phyloP scores from a whole-genome alignment of 2,888 invertebrate species.

The Linyphia triangularis region DNA sequence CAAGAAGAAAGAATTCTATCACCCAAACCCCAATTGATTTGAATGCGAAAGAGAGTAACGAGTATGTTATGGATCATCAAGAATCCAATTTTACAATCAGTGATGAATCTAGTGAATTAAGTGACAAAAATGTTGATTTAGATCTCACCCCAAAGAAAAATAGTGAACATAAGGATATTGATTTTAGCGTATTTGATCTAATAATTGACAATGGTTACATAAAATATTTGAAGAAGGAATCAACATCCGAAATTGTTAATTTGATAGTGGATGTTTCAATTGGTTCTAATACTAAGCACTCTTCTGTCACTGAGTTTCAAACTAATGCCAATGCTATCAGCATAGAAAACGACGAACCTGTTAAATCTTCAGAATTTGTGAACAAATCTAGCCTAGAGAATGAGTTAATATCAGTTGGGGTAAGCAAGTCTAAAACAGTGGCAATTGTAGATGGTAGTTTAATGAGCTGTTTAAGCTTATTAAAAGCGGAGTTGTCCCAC shows the following conservation, averaged over 20 bases:
- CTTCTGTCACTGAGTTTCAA: neutral
- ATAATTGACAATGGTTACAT: too few relatives aligned
- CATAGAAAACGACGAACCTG: neutral
- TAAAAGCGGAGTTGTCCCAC: neutral
- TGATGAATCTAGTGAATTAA: too few relatives aligned
- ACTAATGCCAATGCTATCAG: neutral
- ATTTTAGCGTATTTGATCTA: too few relatives aligned
- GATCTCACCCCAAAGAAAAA: too few relatives aligned
- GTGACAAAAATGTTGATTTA: too few relatives aligned
- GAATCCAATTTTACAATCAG: too few relatives aligned
- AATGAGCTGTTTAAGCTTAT: neutral
- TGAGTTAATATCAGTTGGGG: neutral
- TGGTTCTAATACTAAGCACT: too few relatives aligned
- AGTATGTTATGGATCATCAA: too few relatives aligned
- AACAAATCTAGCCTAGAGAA: neutral
- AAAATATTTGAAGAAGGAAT: neutral
- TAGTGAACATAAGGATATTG: too few relatives aligned
- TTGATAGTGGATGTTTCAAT: neutral
- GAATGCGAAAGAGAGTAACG: too few relatives aligned
- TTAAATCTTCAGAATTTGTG: neutral
- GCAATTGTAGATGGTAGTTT: neutral
- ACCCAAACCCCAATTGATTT: too few relatives aligned
- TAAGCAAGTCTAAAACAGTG: neutral
- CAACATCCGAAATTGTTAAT: neutral
- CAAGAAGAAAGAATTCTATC: too few relatives aligned